phyloP scores from a whole-genome alignment of 2,888 invertebrate genomes.

The Euphydryas editha region DNA sequence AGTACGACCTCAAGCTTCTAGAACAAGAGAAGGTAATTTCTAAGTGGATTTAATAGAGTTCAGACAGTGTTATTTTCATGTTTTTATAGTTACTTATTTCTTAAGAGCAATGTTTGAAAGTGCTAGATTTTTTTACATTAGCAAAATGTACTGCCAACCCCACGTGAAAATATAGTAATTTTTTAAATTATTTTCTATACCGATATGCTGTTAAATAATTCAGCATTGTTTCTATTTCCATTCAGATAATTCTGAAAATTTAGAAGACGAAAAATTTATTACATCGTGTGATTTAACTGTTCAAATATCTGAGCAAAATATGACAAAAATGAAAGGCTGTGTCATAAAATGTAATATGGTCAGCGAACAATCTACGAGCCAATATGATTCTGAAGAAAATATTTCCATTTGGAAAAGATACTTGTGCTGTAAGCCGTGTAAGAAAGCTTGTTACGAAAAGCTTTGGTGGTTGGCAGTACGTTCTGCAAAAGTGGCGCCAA shows the following conservation, averaged over 20 bases:
- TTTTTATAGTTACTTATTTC: constrained; percentile 17
- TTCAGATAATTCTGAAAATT: constrained; percentile 54
- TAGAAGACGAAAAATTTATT: constrained; percentile 64
- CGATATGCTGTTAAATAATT: constrained; percentile 1
- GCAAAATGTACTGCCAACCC: constrained; percentile 60
- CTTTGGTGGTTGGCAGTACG: constrained; percentile 70
- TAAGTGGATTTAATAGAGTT: constrained; percentile 7
- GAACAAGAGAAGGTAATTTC: constrained; percentile 60
- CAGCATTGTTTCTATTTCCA: constrained; percentile 34
- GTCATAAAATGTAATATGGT: constrained; percentile 54
- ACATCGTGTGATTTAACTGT: constrained; percentile 65
- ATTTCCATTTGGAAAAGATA: constrained; percentile 57
- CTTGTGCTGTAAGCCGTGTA: constrained; percentile 57
- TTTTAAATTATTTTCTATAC: constrained; percentile 44
- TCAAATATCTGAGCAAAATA: constrained; percentile 45
- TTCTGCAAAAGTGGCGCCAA: constrained; percentile 63
- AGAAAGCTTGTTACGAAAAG: constrained; percentile 50
- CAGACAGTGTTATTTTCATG: constrained; percentile 39
- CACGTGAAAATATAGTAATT: constrained; percentile 63
- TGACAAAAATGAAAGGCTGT: constrained; percentile 59
- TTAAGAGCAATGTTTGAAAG: constrained; percentile 65
- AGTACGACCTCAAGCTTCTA: constrained; percentile 60
- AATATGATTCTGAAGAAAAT: constrained; percentile 34
- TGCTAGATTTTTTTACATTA: constrained; percentile 48
- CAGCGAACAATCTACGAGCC: constrained; percentile 47